Conservation (phyloP, 2,797 vertebrate genomes). For the Sebastolobus alascanus region DNA sequence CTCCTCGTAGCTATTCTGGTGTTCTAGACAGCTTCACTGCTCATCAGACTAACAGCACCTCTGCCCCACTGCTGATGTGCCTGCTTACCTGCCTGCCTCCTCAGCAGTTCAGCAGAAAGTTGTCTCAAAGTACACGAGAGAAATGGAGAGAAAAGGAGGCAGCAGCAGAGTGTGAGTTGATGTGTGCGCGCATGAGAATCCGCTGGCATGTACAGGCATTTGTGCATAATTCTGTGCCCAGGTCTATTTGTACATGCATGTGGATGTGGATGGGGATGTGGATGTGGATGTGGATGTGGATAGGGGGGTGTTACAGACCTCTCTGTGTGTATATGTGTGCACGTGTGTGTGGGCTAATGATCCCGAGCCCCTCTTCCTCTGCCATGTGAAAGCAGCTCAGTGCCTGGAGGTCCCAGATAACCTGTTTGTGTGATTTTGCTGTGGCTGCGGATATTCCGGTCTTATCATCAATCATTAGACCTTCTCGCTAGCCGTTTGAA, state of each 20-base stretch:
- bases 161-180: slow-evolving; percentile 26
- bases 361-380: slow-evolving; percentile 43
- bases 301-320: neutral
- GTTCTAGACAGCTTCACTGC: slow-evolving; percentile 74
- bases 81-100: slow-evolving; percentile 79
- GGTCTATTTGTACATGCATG: slow-evolving; percentile 34
- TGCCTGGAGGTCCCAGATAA: slow-evolving; percentile 79
- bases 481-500: slow-evolving; percentile 76
- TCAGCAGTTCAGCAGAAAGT: slow-evolving; percentile 79
- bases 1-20: slow-evolving; percentile 64
- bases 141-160: slow-evolving; percentile 26
- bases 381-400: slow-evolving; percentile 67
- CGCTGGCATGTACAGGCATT: slow-evolving; percentile 27
- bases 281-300: slow-evolving; percentile 19
- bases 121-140: slow-evolving; percentile 67
- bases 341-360: slow-evolving; percentile 57
- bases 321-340: neutral
- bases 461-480: slow-evolving; percentile 85
- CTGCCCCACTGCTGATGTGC: slow-evolving; percentile 79
- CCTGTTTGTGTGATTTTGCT: slow-evolving; percentile 83
- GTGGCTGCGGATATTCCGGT: slow-evolving; percentile 76
- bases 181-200: slow-evolving; percentile 25
- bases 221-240: slow-evolving; percentile 34
- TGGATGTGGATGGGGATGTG: slow-evolving; percentile 22
- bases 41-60: slow-evolving; percentile 80